A percentile compares a stretch with the other conserved stretches of the same genome.
Conservation (phyloP, 2,888 invertebrate genomes). For the Conchocele bisecta region DNA sequence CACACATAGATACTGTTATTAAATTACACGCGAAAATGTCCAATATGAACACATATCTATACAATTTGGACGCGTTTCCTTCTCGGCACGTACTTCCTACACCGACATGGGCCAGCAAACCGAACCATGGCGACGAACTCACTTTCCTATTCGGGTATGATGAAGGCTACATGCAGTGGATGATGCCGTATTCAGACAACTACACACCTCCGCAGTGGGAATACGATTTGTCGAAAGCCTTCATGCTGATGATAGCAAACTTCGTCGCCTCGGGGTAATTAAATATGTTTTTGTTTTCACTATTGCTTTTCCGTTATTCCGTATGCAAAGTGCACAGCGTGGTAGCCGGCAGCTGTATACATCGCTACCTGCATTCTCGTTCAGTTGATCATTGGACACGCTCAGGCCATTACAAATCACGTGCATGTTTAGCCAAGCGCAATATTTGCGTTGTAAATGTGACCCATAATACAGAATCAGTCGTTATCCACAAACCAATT, state of each 20-base stretch:
- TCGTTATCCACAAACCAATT: no score
- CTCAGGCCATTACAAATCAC: no score
- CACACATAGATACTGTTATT: constrained; percentile 6
- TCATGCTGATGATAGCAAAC: constrained; percentile 97
- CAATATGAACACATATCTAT: constrained; percentile 22
- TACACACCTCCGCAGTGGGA: constrained; percentile 91
- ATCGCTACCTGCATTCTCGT: no score
- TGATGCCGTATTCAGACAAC: constrained; percentile 80
- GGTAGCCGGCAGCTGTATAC: no score
- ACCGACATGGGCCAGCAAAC: constrained; percentile 70
- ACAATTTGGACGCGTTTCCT: constrained; percentile 61
- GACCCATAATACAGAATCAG: no score
- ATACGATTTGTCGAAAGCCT: constrained; percentile 90
- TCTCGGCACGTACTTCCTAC: constrained; percentile 55
- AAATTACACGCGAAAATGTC: constrained; percentile 5
- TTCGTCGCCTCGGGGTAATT: constrained; percentile 95
- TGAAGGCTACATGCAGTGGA: constrained; percentile 69
- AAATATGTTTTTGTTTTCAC: no score
- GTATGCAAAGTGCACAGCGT: no score
- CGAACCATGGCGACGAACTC: constrained; percentile 73
- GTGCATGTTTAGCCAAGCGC: no score
- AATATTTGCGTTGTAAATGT: no score
- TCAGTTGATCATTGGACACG: no score
- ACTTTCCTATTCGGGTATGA: constrained; percentile 50
- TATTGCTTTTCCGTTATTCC: no score